Evolutionary conservation across 2,888 invertebrate species (phyloP).

Genomic region (Ganaspis brasiliensis): DNA sequence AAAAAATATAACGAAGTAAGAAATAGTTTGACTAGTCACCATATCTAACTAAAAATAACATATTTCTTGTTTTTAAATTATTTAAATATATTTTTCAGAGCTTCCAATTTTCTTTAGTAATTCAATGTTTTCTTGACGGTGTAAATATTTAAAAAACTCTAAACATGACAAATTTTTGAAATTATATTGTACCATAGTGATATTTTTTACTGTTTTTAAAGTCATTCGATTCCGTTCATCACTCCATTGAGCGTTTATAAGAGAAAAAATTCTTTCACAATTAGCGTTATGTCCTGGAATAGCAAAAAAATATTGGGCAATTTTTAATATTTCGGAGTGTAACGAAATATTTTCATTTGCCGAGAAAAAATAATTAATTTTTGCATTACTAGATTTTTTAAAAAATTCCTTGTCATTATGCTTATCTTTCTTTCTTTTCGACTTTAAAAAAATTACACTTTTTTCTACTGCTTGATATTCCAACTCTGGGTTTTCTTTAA

Average conservation of each 20-base stretch:
- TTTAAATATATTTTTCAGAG: not conserved
- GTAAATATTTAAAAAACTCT: not conserved
- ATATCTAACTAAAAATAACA: no score
- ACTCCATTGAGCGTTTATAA: not conserved
- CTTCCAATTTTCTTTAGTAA: not conserved
- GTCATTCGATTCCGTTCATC: not conserved
- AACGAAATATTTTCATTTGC: not conserved
- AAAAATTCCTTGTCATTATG: conserved; percentile 17
- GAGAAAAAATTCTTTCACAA: conserved; percentile 4
- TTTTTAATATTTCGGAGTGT: conserved; percentile 6
- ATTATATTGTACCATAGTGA: not conserved
- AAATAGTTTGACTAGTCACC: no score
- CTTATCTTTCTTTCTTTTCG: conserved; percentile 37
- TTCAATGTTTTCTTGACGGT: not conserved
- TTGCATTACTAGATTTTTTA: conserved; percentile 13
- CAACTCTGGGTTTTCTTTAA: conserved; percentile 10
- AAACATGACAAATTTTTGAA: not conserved
- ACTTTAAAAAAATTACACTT: conserved; percentile 21
- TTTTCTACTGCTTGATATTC: conserved; percentile 21
- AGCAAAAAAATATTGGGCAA: conserved; percentile 40
- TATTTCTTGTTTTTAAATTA: no score
- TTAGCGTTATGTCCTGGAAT: conserved; percentile 31
- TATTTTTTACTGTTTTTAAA: not conserved
- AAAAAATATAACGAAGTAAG: no score
- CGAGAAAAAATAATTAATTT: conserved; percentile 12